Evolutionary conservation across 2,113 vertebrate genomes (phyloP), one percentile per base, ranked within the genome.

Genomic region (Sebastes fasciatus): DNA sequence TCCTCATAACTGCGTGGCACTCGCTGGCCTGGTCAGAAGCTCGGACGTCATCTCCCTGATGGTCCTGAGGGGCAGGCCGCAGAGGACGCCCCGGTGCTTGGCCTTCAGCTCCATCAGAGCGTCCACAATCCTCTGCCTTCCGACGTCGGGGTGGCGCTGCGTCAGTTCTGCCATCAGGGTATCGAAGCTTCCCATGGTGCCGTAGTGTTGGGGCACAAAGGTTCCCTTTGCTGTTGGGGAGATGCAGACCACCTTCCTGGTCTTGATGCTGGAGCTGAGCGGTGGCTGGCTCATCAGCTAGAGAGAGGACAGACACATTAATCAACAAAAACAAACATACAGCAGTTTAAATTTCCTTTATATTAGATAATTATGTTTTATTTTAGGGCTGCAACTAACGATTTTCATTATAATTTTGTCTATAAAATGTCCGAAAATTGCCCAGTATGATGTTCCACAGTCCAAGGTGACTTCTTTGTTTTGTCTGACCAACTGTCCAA

Each of bases 11-110:
- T 52, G 51, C 0, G 26, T 19, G 11, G 57, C 26, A 2, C 1
- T 17, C 1, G n/a, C 16, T 0, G 79, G 66, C 63, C 70, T 19
- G 65, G 12, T 91, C 42, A 96, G 89, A 4, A 94, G 79, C 16
- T 91, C 84, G 4, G 95, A 95, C 0, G 85, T 71, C 94, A 94
- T 95, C n/a, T 95, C 88, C 43, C 84, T 65, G 65, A 96, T 91
- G 26, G 74, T 84, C 3, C 68, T 62, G 52, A 96, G 88, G 0
- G 93, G 91, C 34, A 95, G 66, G n/a, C 90, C 67, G 26, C 76
- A 48, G 26, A 95, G 93, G 13, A 64, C 61, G 8, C 80, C 89
- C 42, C 54, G 55, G 67, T 93, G 89, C 17, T 82, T 66, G 7
- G 21, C 77, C 70, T 62, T 89, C 42, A 96, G 87, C 73, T 88